phyloP scores from a whole-genome alignment of 1,140 invertebrate genomes.

The Sarcophaga peregrina region DNA sequence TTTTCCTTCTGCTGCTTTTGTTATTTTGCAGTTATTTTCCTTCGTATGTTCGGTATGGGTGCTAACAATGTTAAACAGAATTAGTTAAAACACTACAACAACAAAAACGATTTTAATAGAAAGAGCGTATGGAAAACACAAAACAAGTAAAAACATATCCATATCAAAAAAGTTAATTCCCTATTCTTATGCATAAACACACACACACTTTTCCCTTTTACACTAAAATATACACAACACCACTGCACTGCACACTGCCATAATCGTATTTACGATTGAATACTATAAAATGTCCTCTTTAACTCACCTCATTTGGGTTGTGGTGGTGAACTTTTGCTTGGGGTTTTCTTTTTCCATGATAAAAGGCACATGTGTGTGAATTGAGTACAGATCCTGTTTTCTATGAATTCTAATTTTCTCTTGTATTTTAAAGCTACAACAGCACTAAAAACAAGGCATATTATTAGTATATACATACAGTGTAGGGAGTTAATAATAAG shows the following conservation, averaged over 20 bases:
- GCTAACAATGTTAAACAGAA: no score
- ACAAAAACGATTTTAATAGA: neutral
- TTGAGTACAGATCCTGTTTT: no score
- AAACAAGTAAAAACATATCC: slow-evolving; percentile 6
- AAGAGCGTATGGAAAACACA: neutral
- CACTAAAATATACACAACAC: neutral
- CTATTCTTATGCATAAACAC: slow-evolving; percentile 14
- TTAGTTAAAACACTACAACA: neutral
- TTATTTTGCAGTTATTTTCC: neutral
- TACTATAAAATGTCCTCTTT: neutral
- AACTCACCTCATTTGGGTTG: neutral
- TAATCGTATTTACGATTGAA: slow-evolving; percentile 3
- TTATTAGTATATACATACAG: no score
- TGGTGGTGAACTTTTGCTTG: no score
- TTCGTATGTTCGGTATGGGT: neutral
- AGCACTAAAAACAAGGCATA: no score
- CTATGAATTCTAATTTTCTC: no score
- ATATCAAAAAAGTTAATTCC: slow-evolving; percentile 19
- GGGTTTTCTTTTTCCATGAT: no score
- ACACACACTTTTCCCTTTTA: neutral
- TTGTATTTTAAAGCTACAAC: no score
- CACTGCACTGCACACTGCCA: neutral
- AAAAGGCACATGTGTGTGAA: no score
- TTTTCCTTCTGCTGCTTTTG: neutral
- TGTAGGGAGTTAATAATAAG: no score